These are phyloP conservation scores for Simalia tracyae DNA, from an alignment of 2,797 vertebrate genomes.

Conservation along the genomic window DNA sequence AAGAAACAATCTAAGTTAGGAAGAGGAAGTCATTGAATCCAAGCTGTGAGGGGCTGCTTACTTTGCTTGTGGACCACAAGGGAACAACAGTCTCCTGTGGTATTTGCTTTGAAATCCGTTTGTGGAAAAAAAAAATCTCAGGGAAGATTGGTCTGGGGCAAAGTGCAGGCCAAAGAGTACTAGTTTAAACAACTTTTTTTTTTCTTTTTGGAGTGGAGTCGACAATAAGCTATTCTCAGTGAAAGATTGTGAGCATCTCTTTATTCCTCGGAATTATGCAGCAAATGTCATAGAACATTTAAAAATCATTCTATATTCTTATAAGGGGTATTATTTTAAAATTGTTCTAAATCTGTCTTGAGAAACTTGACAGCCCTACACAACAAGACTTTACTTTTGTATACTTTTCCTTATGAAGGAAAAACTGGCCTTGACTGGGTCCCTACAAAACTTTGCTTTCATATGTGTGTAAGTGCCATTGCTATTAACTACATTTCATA, in stretches of 20 bases:
- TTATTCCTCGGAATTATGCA: not conserved
- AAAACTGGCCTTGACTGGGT: not conserved
- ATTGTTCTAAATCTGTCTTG: not conserved
- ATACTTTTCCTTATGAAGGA: not conserved
- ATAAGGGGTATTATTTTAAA: not conserved
- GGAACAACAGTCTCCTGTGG: constrained; percentile 17
- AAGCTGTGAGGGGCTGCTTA: not conserved
- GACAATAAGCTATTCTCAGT: not conserved
- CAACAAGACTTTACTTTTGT: constrained; percentile 18
- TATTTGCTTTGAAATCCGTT: not conserved
- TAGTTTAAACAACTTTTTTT: not conserved
- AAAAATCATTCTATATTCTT: not conserved
- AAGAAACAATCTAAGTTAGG: constrained; percentile 30
- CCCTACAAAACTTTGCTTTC: not conserved
- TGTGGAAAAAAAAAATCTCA: constrained; percentile 9
- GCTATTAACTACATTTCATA: not conserved
- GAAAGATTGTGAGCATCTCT: not conserved
- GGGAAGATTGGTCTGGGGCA: not conserved
- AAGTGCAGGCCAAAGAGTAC: not conserved
- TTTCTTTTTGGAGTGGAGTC: no score
- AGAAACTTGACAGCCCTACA: not conserved
- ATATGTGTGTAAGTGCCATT: not conserved
- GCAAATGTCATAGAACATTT: not conserved
- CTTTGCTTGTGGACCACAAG: not conserved
- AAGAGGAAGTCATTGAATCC: constrained; percentile 35